Base-by-base conservation (phyloP, 2,888 invertebrate species). In the Leucophenga montana region DNA sequence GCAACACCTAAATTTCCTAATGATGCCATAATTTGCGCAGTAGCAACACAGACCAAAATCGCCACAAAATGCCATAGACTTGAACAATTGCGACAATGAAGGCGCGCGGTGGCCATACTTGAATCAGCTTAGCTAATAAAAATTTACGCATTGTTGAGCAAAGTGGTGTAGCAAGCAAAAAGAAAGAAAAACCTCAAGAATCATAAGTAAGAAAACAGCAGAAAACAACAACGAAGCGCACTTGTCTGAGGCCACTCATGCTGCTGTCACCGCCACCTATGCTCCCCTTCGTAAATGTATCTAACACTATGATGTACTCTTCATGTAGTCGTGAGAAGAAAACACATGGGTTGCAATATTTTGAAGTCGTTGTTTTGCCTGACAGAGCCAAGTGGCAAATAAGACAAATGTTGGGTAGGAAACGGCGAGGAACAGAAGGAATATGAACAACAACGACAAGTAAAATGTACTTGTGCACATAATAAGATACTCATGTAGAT, bases 1-100 rank as follows among this genome's bases (percentile, higher is more conserved):
- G 67, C 71, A 67, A 57, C 54, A 66, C 83, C 81, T 84, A 82
- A 82, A 82, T 84, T 82, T 81, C 82, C 83, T 82, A 82, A 82
- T 82, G 81, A 82, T 82, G 81, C 83, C 83, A 79, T 82, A 84
- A 82, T 78, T 77, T 73, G 70, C 68, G 71, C 62, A 72, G 75
- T 67, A 65, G 67, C 66, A 67, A 71, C 65, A 66, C 57, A 48
- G 59, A 20, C 18, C 5, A 14, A 39, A 64, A 20, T 14, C 46
- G 18, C 4, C 64, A 39, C 39, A 39, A 39, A n/a, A 39, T 39
- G 39, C 39, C 39, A 39, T 5, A 39, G 39, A 39, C 11, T 1
- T 3, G 4, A 39, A 39, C 39, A 39, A 39, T 39, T 39, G 39
- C 8, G 11, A 39, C 39, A 39, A 39, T 39, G 8, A 11, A 1